Evolutionary conservation across 1,140 invertebrate species (phyloP), one percentile per base, ranked within the genome.

Genomic region (Maconellicoccus hirsutus): DNA sequence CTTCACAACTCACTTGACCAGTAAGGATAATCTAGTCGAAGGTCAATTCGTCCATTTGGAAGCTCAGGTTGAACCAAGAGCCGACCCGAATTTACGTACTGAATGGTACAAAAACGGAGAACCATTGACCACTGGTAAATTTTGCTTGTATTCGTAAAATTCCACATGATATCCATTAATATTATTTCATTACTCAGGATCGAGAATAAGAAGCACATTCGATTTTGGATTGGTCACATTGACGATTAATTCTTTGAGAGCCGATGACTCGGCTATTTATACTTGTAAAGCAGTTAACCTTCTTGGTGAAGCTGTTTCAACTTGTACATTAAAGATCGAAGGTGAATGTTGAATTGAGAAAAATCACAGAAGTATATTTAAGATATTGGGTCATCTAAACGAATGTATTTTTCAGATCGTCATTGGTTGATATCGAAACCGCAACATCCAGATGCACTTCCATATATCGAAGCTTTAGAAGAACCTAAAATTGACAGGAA

Each of bases 51-150:
- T 96, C 1, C 89, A 93, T 76, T 83, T 99, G 73, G 95, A 98
- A 81, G 94, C 94, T 72, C 92, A 94, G 80, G 77, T 77, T 12
- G 93, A 96, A 77, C 97, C 97, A n/a, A 85, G 94, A 76, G 90
- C 92, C 42, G 97, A 98, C 85, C 95, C 96, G 0, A 92, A 96
- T 76, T 84, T 96, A 3, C 84, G 86, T 70, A 87, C 93, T 33
- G 91, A 94, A 79, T 94, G 94, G 94, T 95, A 91, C 78, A 94
- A 94, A 77, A 95, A 97, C 79, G 91, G 93, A 26, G 80, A 92
- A n/a, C 84, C 89, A 14, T 79, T 94, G 16, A 89, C 89, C 71
- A 92, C 89, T 70, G 92, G 91, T 76, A 86, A 72, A 69, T n/a
- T n/a, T n/a, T n/a, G n/a, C n/a, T n/a, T n/a, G n/a, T n/a, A 23